A percentile compares a stretch with the other conserved stretches of the same genome.
Evolutionary conservation across 2,113 vertebrate species (phyloP).

Genomic region (Nansenia antarctica): DNA sequence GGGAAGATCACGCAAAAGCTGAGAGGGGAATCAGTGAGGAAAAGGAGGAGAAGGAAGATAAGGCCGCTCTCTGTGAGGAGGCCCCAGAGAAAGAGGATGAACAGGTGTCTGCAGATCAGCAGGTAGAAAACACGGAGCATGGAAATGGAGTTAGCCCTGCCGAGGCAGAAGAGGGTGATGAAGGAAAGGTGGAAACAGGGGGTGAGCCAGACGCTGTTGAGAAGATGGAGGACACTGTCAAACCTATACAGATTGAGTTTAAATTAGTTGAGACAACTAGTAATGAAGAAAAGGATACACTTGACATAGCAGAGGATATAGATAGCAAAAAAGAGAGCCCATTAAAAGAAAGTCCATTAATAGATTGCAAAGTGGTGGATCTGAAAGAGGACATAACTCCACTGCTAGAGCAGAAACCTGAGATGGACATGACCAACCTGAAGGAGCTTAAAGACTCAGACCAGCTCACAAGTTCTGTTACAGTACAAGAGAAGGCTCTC

Average conservation of each 20-base stretch:
- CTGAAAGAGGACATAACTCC: no score
- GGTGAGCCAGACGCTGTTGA: conserved; percentile 20
- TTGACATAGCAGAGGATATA: conserved; percentile 2
- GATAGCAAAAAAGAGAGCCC: no score
- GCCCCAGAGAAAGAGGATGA: conserved; percentile 39
- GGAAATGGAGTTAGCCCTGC: conserved; percentile 6
- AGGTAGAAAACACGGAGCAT: conserved; percentile 4
- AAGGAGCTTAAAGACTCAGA: conserved; percentile 11
- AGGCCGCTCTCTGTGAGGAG: conserved; percentile 18
- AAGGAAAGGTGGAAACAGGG: conserved; percentile 1
- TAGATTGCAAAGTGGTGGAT: no score
- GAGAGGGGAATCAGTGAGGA: conserved; percentile 23
- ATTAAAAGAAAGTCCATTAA: no score
- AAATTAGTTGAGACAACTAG: neutral
- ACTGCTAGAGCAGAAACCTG: neutral
- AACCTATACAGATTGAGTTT: conserved; percentile 18
- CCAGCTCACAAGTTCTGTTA: conserved; percentile 7
- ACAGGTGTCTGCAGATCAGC: conserved; percentile 36
- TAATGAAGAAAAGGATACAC: neutral
- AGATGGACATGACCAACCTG: no score
- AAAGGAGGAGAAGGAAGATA: conserved; percentile 7
- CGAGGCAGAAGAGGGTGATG: conserved; percentile 4
- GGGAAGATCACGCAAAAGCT: conserved; percentile 29
- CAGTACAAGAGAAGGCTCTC: neutral
- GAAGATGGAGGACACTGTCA: neutral